Conservation (phyloP, 1,140 invertebrate genomes). For the Zaprionus nigranus region DNA sequence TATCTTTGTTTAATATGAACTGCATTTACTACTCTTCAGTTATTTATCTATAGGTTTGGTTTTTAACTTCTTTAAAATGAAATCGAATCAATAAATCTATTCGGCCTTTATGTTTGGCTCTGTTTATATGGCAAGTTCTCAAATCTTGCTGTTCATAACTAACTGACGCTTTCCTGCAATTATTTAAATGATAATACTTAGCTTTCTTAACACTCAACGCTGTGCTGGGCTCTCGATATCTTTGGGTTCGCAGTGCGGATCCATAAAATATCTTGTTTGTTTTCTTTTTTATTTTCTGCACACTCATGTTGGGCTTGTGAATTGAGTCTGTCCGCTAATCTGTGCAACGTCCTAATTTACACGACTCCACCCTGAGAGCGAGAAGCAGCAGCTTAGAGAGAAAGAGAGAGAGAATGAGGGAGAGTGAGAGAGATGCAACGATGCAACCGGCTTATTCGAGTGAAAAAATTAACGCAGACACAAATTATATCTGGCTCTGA, state of each 20-base stretch:
- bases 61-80: no score
- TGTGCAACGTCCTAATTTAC: conserved; percentile 72
- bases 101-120: neutral
- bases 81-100: no score
- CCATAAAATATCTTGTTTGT: conserved; percentile 29
- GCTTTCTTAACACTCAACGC: conserved; percentile 8
- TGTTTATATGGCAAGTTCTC: neutral
- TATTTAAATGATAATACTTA: conserved; percentile 22
- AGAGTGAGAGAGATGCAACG: neutral
- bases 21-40: no score
- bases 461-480: conserved; percentile 83
- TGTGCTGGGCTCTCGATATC: neutral
- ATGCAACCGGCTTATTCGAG: conserved; percentile 63
- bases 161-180: conserved; percentile 44
- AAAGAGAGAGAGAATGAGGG: neutral
- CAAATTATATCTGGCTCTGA: conserved; percentile 84
- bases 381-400: conserved; percentile 11
- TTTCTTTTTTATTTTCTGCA: conserved; percentile 18
- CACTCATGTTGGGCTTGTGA: conserved; percentile 21
- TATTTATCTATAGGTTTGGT: no score
- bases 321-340: conserved; percentile 47
- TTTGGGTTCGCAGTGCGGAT: conserved; percentile 1
- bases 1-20: no score
- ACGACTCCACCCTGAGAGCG: conserved; percentile 42
- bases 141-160: neutral